Evolutionary conservation across 2,888 invertebrate genomes (phyloP).

Genomic region (Drosophila vallismaia): DNA sequence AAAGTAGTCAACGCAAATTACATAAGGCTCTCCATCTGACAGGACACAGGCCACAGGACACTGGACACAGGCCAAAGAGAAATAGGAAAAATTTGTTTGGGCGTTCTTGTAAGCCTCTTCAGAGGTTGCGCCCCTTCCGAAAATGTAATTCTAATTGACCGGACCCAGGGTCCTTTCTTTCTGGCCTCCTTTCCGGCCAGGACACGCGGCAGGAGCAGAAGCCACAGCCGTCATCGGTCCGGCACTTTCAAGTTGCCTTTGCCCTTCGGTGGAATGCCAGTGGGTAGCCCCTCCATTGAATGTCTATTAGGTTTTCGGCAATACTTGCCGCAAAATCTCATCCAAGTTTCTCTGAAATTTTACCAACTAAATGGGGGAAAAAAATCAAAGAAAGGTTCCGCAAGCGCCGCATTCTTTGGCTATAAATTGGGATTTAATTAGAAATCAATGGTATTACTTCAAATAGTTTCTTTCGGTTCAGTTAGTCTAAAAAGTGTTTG

Average conservation of each 20-base stretch:
- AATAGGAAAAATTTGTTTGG: conserved; percentile 43
- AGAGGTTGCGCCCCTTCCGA: conserved; percentile 69
- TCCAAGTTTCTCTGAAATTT: conserved; percentile 2
- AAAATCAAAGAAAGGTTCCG: conserved; percentile 2
- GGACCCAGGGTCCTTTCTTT: neutral
- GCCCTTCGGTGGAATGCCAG: conserved; percentile 50
- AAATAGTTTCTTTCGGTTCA: no score
- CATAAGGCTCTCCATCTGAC: conserved; percentile 57
- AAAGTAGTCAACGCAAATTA: conserved; percentile 73
- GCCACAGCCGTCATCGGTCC: conserved; percentile 59
- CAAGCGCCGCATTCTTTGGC: neutral
- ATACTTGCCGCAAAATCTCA: no score
- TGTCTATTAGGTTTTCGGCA: conserved; percentile 9
- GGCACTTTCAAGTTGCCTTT: conserved; percentile 65
- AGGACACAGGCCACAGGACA: neutral
- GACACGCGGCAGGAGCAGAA: conserved; percentile 74
- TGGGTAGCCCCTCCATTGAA: conserved; percentile 52
- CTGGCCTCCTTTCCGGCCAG: conserved; percentile 8
- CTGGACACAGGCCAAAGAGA: conserved; percentile 19
- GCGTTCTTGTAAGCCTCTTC: conserved; percentile 75
- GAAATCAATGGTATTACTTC: no score
- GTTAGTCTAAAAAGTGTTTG: no score
- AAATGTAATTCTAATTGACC: conserved; percentile 68
- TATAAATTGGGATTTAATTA: neutral
- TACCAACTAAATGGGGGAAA: neutral